A percentile compares a stretch with the other conserved stretches of the same genome.
Evolutionary conservation across 1,140 invertebrate species (phyloP).

Genomic region (Druon quercuslanigerum): DNA sequence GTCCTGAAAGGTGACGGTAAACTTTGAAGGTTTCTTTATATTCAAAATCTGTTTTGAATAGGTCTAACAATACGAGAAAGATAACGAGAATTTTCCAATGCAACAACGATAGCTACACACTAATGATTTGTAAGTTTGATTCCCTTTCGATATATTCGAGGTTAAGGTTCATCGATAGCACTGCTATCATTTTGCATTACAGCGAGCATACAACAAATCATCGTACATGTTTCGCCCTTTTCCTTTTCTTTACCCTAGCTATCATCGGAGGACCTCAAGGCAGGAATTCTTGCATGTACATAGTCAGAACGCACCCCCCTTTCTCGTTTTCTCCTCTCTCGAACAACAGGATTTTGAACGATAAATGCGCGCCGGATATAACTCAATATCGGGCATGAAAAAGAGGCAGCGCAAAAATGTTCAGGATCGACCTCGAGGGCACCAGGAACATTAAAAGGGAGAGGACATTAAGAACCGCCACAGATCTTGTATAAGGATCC

Average conservation of each 20-base stretch:
- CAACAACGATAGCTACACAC: background rate
- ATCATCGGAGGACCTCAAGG: background rate
- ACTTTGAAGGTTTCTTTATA: no score
- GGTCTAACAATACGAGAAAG: no score
- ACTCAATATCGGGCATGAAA: slow-evolving; percentile 72
- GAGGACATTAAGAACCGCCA: slow-evolving; percentile 75
- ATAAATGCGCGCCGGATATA: slow-evolving; percentile 71
- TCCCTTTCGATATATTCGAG: slow-evolving; percentile 7
- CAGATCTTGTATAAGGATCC: slow-evolving; percentile 72
- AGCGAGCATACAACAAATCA: slow-evolving; percentile 28
- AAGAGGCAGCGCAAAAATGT: slow-evolving; percentile 71
- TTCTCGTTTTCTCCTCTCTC: slow-evolving; percentile 32
- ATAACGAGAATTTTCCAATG: background rate
- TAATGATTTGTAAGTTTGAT: slow-evolving; percentile 31
- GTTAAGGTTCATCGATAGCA: slow-evolving; percentile 24
- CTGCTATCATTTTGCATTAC: slow-evolving; percentile 26
- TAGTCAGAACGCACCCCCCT: slow-evolving; percentile 26
- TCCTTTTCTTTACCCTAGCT: background rate
- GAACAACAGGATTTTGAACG: slow-evolving; percentile 66
- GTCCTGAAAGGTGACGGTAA: no score
- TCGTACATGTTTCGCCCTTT: slow-evolving; percentile 30
- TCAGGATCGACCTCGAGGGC: slow-evolving; percentile 72
- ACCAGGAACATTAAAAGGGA: slow-evolving; percentile 73
- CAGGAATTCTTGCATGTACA: slow-evolving; percentile 28
- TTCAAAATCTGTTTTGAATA: no score